phyloP scores from a whole-genome alignment of 2,113 vertebrate species.

The Peromyscus leucopus region DNA sequence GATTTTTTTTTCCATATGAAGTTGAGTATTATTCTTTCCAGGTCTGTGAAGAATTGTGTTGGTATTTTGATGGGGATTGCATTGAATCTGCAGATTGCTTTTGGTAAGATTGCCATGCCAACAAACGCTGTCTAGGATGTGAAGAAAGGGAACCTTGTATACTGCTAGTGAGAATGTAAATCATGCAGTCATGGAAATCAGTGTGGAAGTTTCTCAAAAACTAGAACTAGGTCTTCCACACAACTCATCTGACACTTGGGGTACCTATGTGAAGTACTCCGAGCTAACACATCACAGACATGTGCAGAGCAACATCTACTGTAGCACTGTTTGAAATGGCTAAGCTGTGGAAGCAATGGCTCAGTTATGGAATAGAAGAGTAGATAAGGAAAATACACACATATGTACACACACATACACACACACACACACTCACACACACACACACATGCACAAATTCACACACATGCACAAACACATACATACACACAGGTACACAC shows the following conservation, averaged over 20 bases:
- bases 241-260: neutral
- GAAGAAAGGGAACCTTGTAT: neutral
- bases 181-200: neutral
- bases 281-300: neutral
- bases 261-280: neutral
- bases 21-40: too few relatives aligned
- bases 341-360: neutral
- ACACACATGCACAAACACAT: neutral
- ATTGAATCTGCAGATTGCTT: too few relatives aligned
- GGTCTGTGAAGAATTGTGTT: too few relatives aligned
- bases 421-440: too few relatives aligned
- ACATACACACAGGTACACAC: neutral
- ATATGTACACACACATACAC: neutral
- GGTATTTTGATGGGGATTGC: too few relatives aligned
- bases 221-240: neutral
- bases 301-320: neutral
- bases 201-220: neutral
- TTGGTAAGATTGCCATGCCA: too few relatives aligned
- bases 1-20: too few relatives aligned
- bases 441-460: too few relatives aligned
- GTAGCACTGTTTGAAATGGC: neutral
- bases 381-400: neutral
- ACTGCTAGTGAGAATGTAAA: too few relatives aligned
- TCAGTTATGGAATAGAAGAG: neutral
- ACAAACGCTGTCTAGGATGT: too few relatives aligned